Evolutionary conservation across 2,797 vertebrate genomes (phyloP).

Genomic region (Pyrocephalus nanus): DNA sequence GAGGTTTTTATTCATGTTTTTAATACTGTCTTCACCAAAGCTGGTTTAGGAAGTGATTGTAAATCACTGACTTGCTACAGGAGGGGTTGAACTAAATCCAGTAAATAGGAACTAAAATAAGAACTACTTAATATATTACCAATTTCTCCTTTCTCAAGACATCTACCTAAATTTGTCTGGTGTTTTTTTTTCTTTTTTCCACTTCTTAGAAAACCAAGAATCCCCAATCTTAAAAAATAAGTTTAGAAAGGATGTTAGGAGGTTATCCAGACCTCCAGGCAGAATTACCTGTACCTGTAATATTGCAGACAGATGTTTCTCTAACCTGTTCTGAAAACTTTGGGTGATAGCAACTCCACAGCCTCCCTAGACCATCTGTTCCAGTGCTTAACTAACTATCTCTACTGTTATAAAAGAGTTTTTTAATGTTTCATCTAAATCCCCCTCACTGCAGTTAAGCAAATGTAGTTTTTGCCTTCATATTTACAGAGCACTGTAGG

Average conservation of each 20-base stretch:
- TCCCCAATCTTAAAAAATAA: not conserved
- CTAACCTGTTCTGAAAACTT: constrained; percentile 66
- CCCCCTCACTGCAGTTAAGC: constrained; percentile 36
- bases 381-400: constrained; percentile 58
- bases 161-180: not conserved
- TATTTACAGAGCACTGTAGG: not conserved
- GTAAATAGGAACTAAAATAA: not conserved
- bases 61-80: not conserved
- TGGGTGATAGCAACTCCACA: constrained; percentile 5
- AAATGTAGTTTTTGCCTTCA: constrained; percentile 47
- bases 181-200: not conserved
- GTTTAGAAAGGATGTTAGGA: constrained; percentile 22
- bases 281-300: constrained; percentile 47
- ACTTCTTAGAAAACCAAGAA: not conserved
- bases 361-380: constrained; percentile 65
- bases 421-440: constrained; percentile 44
- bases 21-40: not conserved
- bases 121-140: not conserved
- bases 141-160: not conserved
- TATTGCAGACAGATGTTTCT: constrained; percentile 59
- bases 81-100: not conserved
- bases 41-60: not conserved
- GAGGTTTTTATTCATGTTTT: not conserved
- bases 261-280: constrained; percentile 63
- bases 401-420: constrained; percentile 47